Percentiles rank a stretch among this genome's conserved stretches.
Conservation (phyloP, 2,888 invertebrate genomes). For the Drosophila prolongata region DNA sequence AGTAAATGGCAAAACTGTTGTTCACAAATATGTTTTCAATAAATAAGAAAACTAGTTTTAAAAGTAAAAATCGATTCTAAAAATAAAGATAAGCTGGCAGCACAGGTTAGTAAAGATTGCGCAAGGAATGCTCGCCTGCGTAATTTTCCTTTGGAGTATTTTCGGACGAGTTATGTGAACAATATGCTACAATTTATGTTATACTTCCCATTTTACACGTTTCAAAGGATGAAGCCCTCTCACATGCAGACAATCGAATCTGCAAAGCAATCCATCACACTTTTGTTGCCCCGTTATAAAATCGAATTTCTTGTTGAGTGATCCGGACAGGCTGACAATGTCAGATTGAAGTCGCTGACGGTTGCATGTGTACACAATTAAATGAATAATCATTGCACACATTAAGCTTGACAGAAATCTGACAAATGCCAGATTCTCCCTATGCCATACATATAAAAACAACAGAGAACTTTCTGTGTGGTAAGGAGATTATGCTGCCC, state of each 20-base stretch:
- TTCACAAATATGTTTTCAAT: too few species aligned
- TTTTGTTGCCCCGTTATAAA: slow-evolving; percentile 24
- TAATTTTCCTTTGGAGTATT: slow-evolving; percentile 45
- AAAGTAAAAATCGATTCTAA: too few species aligned
- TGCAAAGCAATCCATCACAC: slow-evolving; percentile 40
- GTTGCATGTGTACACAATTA: slow-evolving; percentile 24
- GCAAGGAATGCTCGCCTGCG: slow-evolving; percentile 36
- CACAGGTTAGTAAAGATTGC: slow-evolving; percentile 18
- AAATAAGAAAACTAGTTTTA: too few species aligned
- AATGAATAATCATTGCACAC: slow-evolving; percentile 31
- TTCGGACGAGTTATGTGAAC: slow-evolving; percentile 18
- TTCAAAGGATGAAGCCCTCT: slow-evolving; percentile 13
- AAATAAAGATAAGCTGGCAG: background rate
- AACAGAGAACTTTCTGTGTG: background rate
- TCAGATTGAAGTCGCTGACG: slow-evolving; percentile 8
- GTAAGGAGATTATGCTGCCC: slow-evolving; percentile 15
- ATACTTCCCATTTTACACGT: slow-evolving; percentile 7
- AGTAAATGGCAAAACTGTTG: too few species aligned
- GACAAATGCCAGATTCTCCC: slow-evolving; percentile 27
- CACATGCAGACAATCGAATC: slow-evolving; percentile 15
- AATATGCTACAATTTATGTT: slow-evolving; percentile 23
- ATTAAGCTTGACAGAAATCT: slow-evolving; percentile 37
- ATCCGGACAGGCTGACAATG: slow-evolving; percentile 22
- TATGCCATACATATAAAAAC: slow-evolving; percentile 1
- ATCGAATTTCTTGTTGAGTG: slow-evolving; percentile 27